A percentile compares a stretch with the other conserved stretches of the same genome.
These are phyloP conservation scores for Lumbricus terrestris DNA, from an alignment of 2,888 invertebrate species.

Conservation along the genomic window DNA sequence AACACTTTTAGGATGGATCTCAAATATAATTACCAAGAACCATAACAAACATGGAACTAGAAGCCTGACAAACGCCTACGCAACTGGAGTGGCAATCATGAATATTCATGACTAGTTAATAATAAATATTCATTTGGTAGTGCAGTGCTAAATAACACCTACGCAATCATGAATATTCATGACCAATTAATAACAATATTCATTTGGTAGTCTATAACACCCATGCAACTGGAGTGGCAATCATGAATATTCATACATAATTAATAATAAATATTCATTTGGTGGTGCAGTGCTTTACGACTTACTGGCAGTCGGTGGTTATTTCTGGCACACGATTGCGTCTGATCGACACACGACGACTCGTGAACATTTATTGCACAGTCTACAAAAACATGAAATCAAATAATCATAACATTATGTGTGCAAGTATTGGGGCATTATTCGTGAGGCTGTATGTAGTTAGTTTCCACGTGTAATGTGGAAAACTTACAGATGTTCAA, in stretches of 20 bases:
- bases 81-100: too few species aligned
- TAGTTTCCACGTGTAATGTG: too few species aligned
- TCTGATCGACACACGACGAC: slow-evolving; percentile 82
- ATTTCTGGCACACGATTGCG: slow-evolving; percentile 68
- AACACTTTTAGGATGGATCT: neutral
- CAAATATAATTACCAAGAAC: neutral
- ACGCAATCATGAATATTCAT: too few species aligned
- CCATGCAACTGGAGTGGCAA: neutral
- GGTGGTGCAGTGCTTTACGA: neutral
- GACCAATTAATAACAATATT: too few species aligned
- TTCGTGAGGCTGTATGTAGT: too few species aligned
- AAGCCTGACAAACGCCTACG: too few species aligned
- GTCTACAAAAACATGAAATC: slow-evolving; percentile 64
- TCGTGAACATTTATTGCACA: slow-evolving; percentile 85
- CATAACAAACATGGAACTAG: too few species aligned
- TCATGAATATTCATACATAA: neutral
- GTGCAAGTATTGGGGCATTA: neutral
- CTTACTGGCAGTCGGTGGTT: neutral
- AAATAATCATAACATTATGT: too few species aligned
- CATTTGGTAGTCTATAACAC: too few species aligned
- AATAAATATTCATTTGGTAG: neutral
- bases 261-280: neutral
- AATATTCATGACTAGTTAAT: neutral
- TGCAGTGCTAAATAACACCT: too few species aligned
- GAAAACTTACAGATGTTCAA: too few species aligned